phyloP scores from a whole-genome alignment of 2,888 invertebrate genomes.

The Cephonodes hylas region DNA sequence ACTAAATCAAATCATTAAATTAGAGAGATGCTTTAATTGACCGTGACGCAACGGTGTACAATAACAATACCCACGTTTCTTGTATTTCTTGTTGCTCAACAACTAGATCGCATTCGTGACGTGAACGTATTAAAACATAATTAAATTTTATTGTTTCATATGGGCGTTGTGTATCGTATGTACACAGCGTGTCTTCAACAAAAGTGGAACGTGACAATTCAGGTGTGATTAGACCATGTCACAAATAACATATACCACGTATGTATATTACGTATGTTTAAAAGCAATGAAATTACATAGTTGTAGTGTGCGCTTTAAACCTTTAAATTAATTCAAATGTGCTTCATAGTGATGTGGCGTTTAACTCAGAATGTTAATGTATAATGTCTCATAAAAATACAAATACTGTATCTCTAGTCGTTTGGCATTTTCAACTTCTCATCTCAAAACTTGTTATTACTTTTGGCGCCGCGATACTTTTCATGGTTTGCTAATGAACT shows the following conservation, averaged over 20 bases:
- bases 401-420: not conserved
- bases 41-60: constrained; percentile 27
- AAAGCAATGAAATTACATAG: too few species aligned
- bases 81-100: not conserved
- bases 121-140: not conserved
- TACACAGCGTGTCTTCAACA: not conserved
- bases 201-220: not conserved
- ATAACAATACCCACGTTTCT: constrained; percentile 4
- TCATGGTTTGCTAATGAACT: not conserved
- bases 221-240: not conserved
- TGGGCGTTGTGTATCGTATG: not conserved
- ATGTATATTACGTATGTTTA: not conserved
- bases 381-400: not conserved
- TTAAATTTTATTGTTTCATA: not conserved
- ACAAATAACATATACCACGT: not conserved
- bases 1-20: constrained; percentile 24
- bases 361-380: not conserved
- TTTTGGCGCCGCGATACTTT: not conserved
- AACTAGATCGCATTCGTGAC: not conserved
- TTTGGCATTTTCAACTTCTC: not conserved
- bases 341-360: too few species aligned
- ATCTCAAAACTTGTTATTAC: not conserved
- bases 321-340: too few species aligned
- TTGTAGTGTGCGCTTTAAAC: too few species aligned
- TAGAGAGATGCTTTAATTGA: constrained; percentile 24